phyloP scores from a whole-genome alignment of 2,797 vertebrate species.

The Geotrypetes seraphini region DNA sequence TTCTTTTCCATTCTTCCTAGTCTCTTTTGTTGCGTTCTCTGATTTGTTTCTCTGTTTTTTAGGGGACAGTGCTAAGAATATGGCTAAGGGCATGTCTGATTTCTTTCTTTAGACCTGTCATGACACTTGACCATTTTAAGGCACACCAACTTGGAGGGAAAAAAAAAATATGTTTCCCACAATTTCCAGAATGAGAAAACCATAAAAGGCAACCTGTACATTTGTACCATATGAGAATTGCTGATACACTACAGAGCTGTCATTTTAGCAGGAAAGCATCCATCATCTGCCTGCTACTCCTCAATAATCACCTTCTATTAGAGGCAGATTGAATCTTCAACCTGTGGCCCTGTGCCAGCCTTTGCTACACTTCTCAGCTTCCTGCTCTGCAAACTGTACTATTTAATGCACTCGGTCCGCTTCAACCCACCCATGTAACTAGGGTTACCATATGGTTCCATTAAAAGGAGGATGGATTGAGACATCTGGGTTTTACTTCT shows the following conservation, averaged over 20 bases:
- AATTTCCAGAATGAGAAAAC: constrained; percentile 41
- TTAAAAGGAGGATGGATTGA: no score
- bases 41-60: no score
- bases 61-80: no score
- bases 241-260: constrained; percentile 43
- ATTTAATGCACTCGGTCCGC: no score
- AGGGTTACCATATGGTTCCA: no score
- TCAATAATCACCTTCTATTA: constrained; percentile 65
- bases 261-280: constrained; percentile 63
- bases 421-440: constrained; percentile 44
- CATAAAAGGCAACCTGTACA: constrained; percentile 32
- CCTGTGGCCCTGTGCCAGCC: constrained; percentile 47
- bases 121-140: no score
- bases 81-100: no score
- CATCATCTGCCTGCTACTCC: constrained; percentile 58
- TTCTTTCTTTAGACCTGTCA: no score
- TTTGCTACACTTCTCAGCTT: constrained; percentile 50
- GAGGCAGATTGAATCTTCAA: constrained; percentile 59
- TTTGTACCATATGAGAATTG: constrained; percentile 27
- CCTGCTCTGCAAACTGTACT: constrained; percentile 50
- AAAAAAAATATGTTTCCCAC: constrained; percentile 39
- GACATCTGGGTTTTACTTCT: no score
- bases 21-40: no score
- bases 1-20: no score
- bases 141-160: no score